These are phyloP conservation scores for Meloe dianella DNA, from an alignment of 2,888 invertebrate genomes.

Conservation along the genomic window DNA sequence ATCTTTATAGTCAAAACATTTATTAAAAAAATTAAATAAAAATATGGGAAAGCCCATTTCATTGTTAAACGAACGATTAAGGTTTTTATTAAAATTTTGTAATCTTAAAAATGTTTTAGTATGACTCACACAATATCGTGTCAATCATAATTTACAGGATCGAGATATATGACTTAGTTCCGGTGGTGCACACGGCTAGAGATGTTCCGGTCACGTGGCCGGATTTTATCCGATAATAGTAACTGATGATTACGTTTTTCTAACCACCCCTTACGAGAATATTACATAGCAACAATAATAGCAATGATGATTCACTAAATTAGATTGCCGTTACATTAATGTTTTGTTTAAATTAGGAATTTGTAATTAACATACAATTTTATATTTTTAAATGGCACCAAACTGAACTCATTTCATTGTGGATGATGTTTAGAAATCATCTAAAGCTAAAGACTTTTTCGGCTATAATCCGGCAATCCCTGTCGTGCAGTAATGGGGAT, in stretches of 20 bases:
- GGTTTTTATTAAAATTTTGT: neutral
- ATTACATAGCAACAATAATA: neutral
- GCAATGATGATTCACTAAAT: neutral
- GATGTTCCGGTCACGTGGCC: slow-evolving; percentile 58
- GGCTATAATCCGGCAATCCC: slow-evolving; percentile 20
- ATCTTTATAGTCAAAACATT: slow-evolving; percentile 6
- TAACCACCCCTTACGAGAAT: slow-evolving; percentile 11
- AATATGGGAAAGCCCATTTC: neutral
- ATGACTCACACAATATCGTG: slow-evolving; percentile 24
- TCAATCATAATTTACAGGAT: slow-evolving; percentile 34
- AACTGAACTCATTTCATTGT: neutral
- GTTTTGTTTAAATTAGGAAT: neutral
- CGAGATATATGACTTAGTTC: slow-evolving; percentile 51
- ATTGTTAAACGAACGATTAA: neutral
- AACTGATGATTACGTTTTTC: slow-evolving; percentile 25
- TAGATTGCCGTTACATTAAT: neutral
- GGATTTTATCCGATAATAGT: slow-evolving; percentile 43
- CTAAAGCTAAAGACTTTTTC: neutral
- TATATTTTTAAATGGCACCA: neutral
- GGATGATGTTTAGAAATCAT: neutral
- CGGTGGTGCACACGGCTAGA: slow-evolving; percentile 52
- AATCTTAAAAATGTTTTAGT: neutral
- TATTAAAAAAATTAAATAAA: neutral
- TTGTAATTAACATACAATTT: neutral
- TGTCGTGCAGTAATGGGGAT: slow-evolving; percentile 15